Evolutionary conservation across 2,113 vertebrate genomes (phyloP), one percentile per base, ranked within the genome.

Genomic region (Microcebus tavaratra): DNA sequence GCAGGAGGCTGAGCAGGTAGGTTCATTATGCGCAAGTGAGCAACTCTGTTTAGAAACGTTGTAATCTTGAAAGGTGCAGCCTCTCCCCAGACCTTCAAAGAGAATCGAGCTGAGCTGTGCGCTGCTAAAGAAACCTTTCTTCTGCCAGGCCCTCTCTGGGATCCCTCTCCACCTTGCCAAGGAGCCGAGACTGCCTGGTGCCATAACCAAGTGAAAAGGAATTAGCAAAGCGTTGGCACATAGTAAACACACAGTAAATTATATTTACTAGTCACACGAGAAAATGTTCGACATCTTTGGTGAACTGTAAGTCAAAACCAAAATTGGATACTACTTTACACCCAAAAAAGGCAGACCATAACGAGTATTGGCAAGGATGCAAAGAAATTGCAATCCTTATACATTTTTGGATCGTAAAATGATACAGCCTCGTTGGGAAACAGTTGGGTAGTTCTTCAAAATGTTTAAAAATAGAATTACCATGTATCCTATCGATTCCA

Each of bases 1-100:
- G 25, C 27, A 13, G 12, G 76, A 59, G 61, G 1, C 53, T 17
- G 5, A 83, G 48, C 72, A 91, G 95, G 97, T 97, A 31, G 20
- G 84, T 42, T 2, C 0, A 3, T 15, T 34, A 0, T 8, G 1
- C 20, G 29, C 31, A 8, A 1, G 13, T 87, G 59, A 36, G 21
- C 61, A 42, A 1, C 67, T 90, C 85, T 5, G 2, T 12, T 57
- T 57, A 42, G 75, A 78, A 59, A 67, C 29, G 4, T 79, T 70
- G 88, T 42, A 20, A 39, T 61, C 63, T 80, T 67, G 70, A 39
- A 34, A 34, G 84, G 5, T 63, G 25, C 45, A 57, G 61, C 11
- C 61, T 63, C 59, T 63, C 61, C 61, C 61, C 29, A 63, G 65
- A 65, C 29, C 80, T 65, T 50, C 18, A 18, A n/a, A 14, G 31